These are phyloP conservation scores for Anodontia alba DNA, from an alignment of 2,888 invertebrate species.

Conservation along the genomic window DNA sequence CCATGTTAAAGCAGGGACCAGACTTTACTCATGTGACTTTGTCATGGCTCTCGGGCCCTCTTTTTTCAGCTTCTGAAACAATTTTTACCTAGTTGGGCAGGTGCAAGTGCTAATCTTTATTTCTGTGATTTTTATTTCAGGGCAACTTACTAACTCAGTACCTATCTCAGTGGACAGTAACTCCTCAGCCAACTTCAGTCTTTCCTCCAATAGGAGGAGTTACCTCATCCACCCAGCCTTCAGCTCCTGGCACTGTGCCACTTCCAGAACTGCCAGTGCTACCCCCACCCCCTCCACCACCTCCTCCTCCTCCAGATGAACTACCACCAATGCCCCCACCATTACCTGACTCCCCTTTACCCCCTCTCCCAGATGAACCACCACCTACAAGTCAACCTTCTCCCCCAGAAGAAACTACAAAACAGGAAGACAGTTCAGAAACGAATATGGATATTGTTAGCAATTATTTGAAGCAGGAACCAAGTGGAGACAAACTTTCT, in stretches of 20 bases:
- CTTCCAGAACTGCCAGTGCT: not conserved
- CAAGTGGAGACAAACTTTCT: not conserved
- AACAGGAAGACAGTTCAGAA: no score
- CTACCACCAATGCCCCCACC: slow-evolving; percentile 64
- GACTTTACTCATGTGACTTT: no score
- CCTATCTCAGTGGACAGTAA: not conserved
- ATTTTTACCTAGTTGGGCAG: no score
- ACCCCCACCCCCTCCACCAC: slow-evolving; percentile 41
- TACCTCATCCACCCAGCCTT: not conserved
- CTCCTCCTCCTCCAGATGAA: slow-evolving; percentile 62
- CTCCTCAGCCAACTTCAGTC: not conserved
- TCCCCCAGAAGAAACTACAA: slow-evolving; percentile 41
- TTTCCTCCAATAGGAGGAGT: not conserved
- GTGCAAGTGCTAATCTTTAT: no score
- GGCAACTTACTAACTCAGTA: not conserved
- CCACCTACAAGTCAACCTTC: slow-evolving; percentile 34
- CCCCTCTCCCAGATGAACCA: slow-evolving; percentile 41
- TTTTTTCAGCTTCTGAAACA: no score
- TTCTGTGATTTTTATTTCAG: no score
- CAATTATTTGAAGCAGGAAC: not conserved
- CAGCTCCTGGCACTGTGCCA: not conserved
- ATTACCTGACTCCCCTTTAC: slow-evolving; percentile 56
- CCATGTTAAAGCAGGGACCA: no score
- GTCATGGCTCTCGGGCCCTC: no score
- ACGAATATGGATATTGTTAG: no score